Evolutionary conservation across 2,888 invertebrate genomes (phyloP).

Genomic region (Aspidapion aeneum): DNA sequence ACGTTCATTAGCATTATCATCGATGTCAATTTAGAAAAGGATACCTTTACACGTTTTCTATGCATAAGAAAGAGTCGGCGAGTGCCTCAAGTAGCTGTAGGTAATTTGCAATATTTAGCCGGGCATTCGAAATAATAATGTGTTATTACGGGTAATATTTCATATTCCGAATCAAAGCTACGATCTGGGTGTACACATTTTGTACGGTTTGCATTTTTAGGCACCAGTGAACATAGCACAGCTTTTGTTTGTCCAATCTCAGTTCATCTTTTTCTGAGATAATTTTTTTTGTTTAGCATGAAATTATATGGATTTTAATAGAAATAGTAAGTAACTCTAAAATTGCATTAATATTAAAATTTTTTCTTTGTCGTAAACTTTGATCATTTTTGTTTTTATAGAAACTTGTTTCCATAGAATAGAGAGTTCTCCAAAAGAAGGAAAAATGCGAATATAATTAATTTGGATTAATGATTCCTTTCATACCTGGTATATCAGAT

Average conservation of each 20-base stretch:
- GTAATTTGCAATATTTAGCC: neutral
- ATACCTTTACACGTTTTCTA: neutral
- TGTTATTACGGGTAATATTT: neutral
- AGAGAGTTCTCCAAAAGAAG: no score
- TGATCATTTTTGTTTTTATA: no score
- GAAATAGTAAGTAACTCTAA: no score
- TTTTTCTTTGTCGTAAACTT: no score
- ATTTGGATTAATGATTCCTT: no score
- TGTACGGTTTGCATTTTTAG: conserved; percentile 22
- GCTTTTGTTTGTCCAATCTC: neutral
- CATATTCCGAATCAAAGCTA: neutral
- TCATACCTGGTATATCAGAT: no score
- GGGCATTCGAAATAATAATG: neutral
- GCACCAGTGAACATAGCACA: conserved; percentile 16
- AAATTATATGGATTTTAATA: no score
- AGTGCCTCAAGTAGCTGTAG: neutral
- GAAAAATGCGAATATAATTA: no score
- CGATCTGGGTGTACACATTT: neutral
- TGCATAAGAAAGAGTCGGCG: neutral
- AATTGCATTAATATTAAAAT: no score
- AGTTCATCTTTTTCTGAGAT: neutral
- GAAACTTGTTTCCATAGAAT: no score
- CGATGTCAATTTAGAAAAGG: neutral
- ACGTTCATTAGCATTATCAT: neutral
- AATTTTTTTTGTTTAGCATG: no score